Conservation (phyloP, 2,113 vertebrate genomes). For the Catharus minimus region DNA sequence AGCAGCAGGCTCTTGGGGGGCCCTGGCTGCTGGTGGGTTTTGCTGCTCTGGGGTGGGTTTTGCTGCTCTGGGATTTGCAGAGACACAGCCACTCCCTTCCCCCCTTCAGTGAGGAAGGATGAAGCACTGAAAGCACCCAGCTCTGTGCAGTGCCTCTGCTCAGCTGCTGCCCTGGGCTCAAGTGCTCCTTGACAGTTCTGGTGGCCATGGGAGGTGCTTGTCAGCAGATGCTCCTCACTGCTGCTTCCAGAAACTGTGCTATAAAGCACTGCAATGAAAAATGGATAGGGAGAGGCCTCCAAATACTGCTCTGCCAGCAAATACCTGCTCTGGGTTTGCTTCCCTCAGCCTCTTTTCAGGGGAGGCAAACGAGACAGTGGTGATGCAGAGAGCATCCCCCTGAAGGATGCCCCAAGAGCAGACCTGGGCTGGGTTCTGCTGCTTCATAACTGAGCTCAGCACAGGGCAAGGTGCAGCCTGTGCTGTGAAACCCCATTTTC, state of each 20-base stretch:
- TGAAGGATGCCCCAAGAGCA: background rate
- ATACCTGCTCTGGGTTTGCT: background rate
- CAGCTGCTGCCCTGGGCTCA: background rate
- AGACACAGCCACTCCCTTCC: background rate
- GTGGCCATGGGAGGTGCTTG: background rate
- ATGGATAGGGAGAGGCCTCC: background rate
- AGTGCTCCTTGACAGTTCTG: fast-evolving
- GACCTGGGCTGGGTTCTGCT: background rate
- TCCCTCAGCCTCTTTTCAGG: background rate
- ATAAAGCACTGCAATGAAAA: background rate
- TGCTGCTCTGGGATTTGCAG: background rate
- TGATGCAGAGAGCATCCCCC: background rate
- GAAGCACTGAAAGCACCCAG: background rate
- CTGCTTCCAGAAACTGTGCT: background rate
- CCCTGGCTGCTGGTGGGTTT: background rate
- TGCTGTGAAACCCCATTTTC: background rate
- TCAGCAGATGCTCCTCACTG: background rate
- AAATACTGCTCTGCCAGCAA: background rate
- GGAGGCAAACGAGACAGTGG: fast-evolving
- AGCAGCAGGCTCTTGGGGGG: background rate
- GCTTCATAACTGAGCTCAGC: background rate
- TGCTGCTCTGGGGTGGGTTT: too few species aligned
- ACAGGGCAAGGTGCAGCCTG: background rate
- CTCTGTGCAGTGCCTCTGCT: background rate
- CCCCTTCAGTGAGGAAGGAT: background rate